phyloP scores from a whole-genome alignment of 2,113 vertebrate genomes.

The Picathartes gymnocephalus region DNA sequence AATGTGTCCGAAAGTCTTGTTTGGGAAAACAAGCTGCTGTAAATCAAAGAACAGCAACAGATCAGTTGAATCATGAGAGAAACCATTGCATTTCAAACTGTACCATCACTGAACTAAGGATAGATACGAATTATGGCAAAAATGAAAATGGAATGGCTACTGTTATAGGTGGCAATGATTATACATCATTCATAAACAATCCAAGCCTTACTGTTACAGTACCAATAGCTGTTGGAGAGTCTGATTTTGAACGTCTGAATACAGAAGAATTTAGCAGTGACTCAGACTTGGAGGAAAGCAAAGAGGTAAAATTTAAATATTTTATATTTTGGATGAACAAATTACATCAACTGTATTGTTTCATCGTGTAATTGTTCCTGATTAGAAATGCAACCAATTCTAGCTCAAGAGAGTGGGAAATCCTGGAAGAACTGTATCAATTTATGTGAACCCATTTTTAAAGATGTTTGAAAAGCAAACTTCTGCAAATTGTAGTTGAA shows the following conservation, averaged over 20 bases:
- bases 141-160: constrained; percentile 77
- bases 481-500: not conserved
- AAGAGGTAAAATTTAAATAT: constrained; percentile 77
- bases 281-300: constrained; percentile 82
- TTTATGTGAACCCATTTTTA: not conserved
- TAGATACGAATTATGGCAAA: constrained; percentile 66
- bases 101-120: constrained; percentile 77
- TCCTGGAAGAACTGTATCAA: not conserved
- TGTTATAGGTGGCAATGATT: constrained; percentile 73
- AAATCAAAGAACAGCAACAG: constrained; percentile 69
- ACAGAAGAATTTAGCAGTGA: constrained; percentile 93
- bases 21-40: constrained; percentile 57
- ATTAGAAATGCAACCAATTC: not conserved
- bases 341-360: not conserved
- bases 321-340: not conserved
- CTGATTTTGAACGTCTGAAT: constrained; percentile 91
- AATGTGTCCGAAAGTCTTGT: constrained; percentile 73
- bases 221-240: constrained; percentile 91
- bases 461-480: not conserved
- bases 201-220: constrained; percentile 87
- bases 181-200: constrained; percentile 85
- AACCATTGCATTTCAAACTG: constrained; percentile 75
- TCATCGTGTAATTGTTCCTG: not conserved
- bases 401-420: not conserved
- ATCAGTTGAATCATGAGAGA: constrained; percentile 75